These are phyloP conservation scores for Crioceris asparagi DNA, from an alignment of 2,888 invertebrate genomes.

Conservation along the genomic window DNA sequence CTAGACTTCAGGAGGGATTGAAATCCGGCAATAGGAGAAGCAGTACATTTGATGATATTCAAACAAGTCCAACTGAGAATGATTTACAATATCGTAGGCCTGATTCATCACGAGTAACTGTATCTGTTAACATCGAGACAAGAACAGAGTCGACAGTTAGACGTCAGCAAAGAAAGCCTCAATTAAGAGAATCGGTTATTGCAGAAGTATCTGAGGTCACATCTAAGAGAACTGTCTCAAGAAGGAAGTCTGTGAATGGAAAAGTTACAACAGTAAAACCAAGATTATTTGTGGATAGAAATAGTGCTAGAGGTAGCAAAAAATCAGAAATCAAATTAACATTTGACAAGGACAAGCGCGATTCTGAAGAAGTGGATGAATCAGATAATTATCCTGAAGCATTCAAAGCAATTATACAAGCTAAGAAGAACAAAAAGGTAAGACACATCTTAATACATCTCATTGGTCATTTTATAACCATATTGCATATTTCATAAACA, in stretches of 20 bases:
- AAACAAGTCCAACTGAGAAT: constrained; percentile 26
- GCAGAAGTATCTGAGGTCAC: constrained; percentile 32
- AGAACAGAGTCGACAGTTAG: constrained; percentile 20
- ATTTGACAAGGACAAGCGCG: constrained; percentile 19
- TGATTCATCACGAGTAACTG: constrained; percentile 12
- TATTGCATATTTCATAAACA: too few species aligned
- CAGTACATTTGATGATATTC: constrained; percentile 17
- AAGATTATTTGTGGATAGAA: constrained; percentile 5
- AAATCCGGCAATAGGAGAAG: background rate
- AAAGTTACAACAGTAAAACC: background rate
- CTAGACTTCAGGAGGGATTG: too few species aligned
- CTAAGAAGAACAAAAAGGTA: constrained; percentile 36
- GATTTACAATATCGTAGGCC: constrained; percentile 24
- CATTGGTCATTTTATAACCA: too few species aligned
- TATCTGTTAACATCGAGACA: constrained; percentile 21
- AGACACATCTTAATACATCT: too few species aligned
- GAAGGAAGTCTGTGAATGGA: constrained; percentile 17
- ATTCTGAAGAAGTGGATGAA: constrained; percentile 48
- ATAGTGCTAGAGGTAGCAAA: constrained; percentile 22
- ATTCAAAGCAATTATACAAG: constrained; percentile 53
- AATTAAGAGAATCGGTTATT: constrained; percentile 30
- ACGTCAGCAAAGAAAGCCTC: constrained; percentile 13
- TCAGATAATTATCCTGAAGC: constrained; percentile 53
- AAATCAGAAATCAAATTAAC: constrained; percentile 23
- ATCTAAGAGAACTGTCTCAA: constrained; percentile 28